Evolutionary conservation across 2,113 vertebrate genomes (phyloP), one percentile per base, ranked within the genome.

Genomic region (Seriola aureovittata): DNA sequence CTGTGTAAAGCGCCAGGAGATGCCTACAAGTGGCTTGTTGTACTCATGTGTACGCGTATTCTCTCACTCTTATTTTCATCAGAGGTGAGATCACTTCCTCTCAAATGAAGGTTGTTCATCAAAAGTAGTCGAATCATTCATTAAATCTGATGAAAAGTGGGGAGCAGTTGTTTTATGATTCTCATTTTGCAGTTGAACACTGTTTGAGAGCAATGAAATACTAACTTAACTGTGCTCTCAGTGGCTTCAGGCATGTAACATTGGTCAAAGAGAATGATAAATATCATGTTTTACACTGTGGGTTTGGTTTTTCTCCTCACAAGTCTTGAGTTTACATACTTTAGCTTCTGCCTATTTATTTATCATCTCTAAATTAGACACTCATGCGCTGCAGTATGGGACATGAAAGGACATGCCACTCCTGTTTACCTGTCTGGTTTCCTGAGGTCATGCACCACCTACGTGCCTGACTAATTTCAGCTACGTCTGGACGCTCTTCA

Each of bases 351-450:
- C 64, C 63, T 72, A 32, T 88, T 88, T 84, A 87, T 90, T 91
- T 90, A 87, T 90, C 82, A 90, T 81, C 63, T 85, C 64, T 74
- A 83, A 92, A 93, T 93, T 74, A 90, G 86, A 90, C 78, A 71
- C 85, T 79, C 38, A 29, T 81, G 80, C 17, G 7, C 75, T 55
- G 84, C 85, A 69, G 73, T 60, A 14, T 44, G 36, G 76, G 81
- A 85, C 89, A 80, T 91, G 92, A 91, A 75, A 75, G 54, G 83
- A 86, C 91, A 87, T 82, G 91, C 82, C 91, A 60, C 82, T 79
- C 81, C 69, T 88, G 85, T 92, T 92, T 91, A 92, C 91, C 84
- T 88, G 92, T 90, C 91, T 93, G 88, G 86, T 90, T 90, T 84
- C 70, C 83, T 71, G 52, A 87, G 92, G 91, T 93, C 85, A 89